phyloP scores from a whole-genome alignment of 2,113 vertebrate genomes.

The Prochilodus magdalenae region DNA sequence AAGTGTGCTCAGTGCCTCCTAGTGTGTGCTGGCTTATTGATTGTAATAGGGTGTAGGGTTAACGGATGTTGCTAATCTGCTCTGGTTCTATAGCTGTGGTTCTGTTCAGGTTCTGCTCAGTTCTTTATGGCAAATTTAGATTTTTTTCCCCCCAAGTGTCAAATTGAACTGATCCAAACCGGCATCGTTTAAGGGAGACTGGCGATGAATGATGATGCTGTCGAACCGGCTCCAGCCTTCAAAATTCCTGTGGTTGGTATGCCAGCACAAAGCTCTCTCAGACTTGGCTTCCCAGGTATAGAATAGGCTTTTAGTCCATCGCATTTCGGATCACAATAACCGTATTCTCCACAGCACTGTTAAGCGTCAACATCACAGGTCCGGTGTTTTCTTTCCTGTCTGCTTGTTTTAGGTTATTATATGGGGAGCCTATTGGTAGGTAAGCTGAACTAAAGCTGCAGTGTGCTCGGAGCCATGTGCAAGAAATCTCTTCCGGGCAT shows the following conservation, averaged over 20 bases:
- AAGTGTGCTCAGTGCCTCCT: too few relatives aligned
- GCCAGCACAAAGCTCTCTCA: slow-evolving; percentile 18
- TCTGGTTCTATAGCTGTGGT: background rate
- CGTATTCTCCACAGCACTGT: slow-evolving; percentile 30
- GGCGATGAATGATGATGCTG: slow-evolving; percentile 37
- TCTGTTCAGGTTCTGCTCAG: background rate
- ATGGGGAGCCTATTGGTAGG: slow-evolving; percentile 41
- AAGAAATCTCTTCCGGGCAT: slow-evolving; percentile 25
- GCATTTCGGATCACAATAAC: slow-evolving; percentile 28
- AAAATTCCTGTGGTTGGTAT: slow-evolving; percentile 28
- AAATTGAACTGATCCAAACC: background rate
- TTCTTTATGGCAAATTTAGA: background rate
- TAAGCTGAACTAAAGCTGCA: slow-evolving; percentile 36
- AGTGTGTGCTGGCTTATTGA: too few relatives aligned
- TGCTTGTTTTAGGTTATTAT: slow-evolving; percentile 54
- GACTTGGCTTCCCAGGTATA: slow-evolving; percentile 18
- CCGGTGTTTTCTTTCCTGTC: slow-evolving; percentile 56
- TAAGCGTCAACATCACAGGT: slow-evolving; percentile 27
- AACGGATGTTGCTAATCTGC: background rate
- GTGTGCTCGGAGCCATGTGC: slow-evolving; percentile 43
- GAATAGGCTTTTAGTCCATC: slow-evolving; percentile 20
- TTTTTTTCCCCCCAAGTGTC: background rate
- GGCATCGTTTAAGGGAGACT: slow-evolving; percentile 15
- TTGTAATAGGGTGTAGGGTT: too few relatives aligned
- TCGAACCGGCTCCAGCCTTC: background rate